Evolutionary conservation across 2,113 vertebrate genomes (phyloP), one percentile per base, ranked within the genome.

Genomic region (Atrichornis clamosus): DNA sequence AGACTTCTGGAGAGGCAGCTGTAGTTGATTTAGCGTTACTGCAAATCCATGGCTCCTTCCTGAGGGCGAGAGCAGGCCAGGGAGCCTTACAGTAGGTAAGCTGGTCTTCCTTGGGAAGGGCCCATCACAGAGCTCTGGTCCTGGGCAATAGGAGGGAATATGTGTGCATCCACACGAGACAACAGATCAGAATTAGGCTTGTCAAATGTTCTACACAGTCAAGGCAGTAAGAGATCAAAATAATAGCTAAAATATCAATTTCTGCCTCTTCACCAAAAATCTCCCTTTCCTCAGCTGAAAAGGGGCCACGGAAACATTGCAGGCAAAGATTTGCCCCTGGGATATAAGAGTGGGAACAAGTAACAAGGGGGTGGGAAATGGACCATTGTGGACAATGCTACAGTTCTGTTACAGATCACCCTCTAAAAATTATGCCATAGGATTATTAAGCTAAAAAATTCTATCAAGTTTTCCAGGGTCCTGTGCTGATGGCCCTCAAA

Each of bases 11-110:
- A 58, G n/a, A 62, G 46, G 16, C 60, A 84, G 32, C 50, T 84
- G 35, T 69, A 56, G 37, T 89, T 70, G n/a, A 42, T 68, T 80
- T 70, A 32, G 42, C 32, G 9, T 32, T 87, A 46, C 9, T 67
- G 33, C 23, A 93, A 81, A 75, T 50, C 56, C 14, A 2, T 63
- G 56, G 9, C 23, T 74, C 41, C 15, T 63, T 86, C 27, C 53
- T 0, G 0, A 76, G 33, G 13, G 47, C 0, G 1, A 53, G 46
- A 59, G 13, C 30, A 37, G 62, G 15, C 33, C 62, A 67, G 39
- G 50, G 68, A 85, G 17, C n/a, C 15, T 94, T 79, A 75, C n/a
- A 41, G 44, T 42, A 60, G 39, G 37, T 19, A 5, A n/a, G 13
- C 24, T 86, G 32, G 7, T 44, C 41, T 89, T 73, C 28, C 12